Evolutionary conservation across 2,888 invertebrate genomes (phyloP).

Genomic region (Lottia gigantea): DNA sequence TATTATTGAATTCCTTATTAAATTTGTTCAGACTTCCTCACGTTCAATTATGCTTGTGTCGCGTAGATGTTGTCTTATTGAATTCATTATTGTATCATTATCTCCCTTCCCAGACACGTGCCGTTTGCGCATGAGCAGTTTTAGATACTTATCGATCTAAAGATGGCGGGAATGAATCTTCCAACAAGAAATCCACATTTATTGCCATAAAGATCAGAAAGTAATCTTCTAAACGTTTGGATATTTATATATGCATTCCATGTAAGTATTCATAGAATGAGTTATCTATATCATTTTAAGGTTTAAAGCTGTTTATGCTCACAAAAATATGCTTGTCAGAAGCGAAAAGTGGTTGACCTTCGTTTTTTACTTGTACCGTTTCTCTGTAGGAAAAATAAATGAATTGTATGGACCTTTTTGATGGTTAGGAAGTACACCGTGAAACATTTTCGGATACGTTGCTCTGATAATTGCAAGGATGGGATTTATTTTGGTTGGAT

Average conservation of each 20-base stretch:
- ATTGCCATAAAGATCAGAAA: not conserved
- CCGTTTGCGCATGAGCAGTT: conserved; percentile 17
- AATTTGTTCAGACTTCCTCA: too few species aligned
- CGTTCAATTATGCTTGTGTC: too few species aligned
- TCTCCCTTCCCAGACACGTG: not conserved
- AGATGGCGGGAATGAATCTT: conserved; percentile 41
- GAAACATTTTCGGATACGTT: not conserved
- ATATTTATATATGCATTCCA: conserved; percentile 20
- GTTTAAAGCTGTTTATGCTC: too few species aligned
- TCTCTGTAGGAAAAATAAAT: not conserved
- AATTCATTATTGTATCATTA: not conserved
- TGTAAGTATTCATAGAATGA: conserved; percentile 5
- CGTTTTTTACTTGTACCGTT: not conserved
- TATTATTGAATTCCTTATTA: too few species aligned
- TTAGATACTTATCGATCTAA: conserved; percentile 23
- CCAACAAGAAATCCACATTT: not conserved
- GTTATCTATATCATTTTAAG: not conserved
- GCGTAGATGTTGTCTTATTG: too few species aligned
- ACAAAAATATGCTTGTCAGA: too few species aligned
- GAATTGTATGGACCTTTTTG: too few species aligned
- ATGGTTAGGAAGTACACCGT: not conserved
- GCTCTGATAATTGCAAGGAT: not conserved
- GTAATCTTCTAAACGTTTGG: not conserved
- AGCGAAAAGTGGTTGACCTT: not conserved
- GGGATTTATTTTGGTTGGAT: not conserved